A percentile compares a stretch with the other conserved stretches of the same genome.
Evolutionary conservation across 2,888 invertebrate genomes (phyloP).

Genomic region (Sinotaia quadrata): DNA sequence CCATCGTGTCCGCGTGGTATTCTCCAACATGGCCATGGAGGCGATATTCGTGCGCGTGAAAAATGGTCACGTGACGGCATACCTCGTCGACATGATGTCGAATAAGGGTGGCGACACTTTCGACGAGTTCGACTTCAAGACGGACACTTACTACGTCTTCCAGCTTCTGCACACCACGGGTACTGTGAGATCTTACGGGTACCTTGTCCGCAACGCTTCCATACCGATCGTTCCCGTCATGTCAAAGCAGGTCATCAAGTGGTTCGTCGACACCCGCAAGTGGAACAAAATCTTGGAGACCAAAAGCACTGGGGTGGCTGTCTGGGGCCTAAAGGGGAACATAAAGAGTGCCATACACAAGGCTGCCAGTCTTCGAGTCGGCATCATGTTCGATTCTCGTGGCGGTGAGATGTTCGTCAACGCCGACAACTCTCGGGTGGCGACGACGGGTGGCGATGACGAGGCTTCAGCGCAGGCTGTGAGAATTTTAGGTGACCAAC

Average conservation of each 20-base stretch:
- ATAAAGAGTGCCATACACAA: conserved; percentile 37
- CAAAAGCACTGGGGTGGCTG: conserved; percentile 34
- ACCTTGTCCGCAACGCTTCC: conserved; percentile 37
- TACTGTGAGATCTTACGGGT: conserved; percentile 37
- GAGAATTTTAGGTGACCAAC: conserved; percentile 33
- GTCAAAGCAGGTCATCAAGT: conserved; percentile 36
- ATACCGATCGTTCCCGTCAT: conserved; percentile 28
- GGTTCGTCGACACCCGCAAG: conserved; percentile 38
- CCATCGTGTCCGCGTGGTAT: conserved; percentile 34
- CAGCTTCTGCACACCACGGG: conserved; percentile 37
- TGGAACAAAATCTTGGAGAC: conserved; percentile 39
- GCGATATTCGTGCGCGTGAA: conserved; percentile 31
- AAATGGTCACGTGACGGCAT: conserved; percentile 36
- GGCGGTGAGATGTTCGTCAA: conserved; percentile 32
- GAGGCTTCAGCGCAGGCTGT: conserved; percentile 30
- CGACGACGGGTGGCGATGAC: conserved; percentile 22
- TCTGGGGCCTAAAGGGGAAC: conserved; percentile 36
- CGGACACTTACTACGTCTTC: conserved; percentile 37
- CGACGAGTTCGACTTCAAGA: conserved; percentile 39
- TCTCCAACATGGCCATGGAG: conserved; percentile 36
- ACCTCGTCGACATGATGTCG: conserved; percentile 38
- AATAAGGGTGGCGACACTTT: conserved; percentile 35
- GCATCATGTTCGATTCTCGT: conserved; percentile 30
- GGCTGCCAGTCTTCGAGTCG: conserved; percentile 31
- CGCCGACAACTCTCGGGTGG: conserved; percentile 36